Conservation (phyloP, 2,113 vertebrate genomes). For the Rhombomys opimus region DNA sequence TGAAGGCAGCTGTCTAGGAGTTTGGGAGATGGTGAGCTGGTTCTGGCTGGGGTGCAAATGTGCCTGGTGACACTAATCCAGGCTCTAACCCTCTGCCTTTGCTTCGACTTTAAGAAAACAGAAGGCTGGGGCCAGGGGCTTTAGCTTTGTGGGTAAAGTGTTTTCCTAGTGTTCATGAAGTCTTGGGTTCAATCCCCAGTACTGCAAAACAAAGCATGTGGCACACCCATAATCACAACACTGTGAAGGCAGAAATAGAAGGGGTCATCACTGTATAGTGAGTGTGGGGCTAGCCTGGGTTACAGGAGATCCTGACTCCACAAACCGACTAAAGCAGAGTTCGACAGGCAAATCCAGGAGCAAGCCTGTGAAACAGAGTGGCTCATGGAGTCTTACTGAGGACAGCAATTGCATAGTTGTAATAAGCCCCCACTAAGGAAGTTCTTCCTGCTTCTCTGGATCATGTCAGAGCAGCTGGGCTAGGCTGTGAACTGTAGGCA, state of each 20-base stretch:
- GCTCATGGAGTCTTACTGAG: not conserved
- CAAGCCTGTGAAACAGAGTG: not conserved
- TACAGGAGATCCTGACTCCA: not conserved
- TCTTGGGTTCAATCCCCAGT: not conserved
- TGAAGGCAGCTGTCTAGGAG: not conserved
- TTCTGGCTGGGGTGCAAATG: not conserved
- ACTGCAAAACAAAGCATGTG: not conserved
- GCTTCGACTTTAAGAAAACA: not conserved
- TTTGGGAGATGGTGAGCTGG: rapidly evolving
- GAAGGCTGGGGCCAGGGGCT: not conserved
- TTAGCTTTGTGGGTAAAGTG: not conserved
- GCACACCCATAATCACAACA: not conserved
- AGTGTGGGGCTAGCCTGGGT: not conserved
- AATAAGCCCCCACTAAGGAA: rapidly evolving
- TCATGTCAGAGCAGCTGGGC: not conserved
- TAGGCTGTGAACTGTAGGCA: not conserved
- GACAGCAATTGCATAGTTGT: not conserved
- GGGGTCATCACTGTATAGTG: not conserved
- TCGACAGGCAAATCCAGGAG: not conserved
- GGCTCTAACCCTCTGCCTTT: not conserved
- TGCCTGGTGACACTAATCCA: not conserved
- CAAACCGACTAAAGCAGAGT: not conserved
- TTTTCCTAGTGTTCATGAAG: not conserved
- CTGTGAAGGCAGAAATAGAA: not conserved
- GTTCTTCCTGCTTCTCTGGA: not conserved